Evolutionary conservation across 2,888 invertebrate species (phyloP), one percentile per base, ranked within the genome.

Genomic region (Capitulum mitella): DNA sequence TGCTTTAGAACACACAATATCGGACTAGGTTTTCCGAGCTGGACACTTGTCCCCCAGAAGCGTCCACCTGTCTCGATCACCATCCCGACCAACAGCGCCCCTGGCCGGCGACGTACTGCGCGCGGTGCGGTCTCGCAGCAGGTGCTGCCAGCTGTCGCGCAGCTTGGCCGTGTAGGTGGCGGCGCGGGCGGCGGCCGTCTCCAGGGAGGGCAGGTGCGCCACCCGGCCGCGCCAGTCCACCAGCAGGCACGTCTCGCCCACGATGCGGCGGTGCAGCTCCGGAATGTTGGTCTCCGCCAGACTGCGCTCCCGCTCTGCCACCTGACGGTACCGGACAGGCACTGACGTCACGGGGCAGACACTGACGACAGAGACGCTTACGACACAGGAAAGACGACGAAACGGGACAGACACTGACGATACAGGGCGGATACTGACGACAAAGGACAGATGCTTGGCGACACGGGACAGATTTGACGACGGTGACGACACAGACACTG

Each of bases 111-210:
- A 78, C 80, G 80, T 79, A 82, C 91, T 91, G 83, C 94, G 89
- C 43, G 95, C 94, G 29, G 94, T 94, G 82, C 94, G 89, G 88
- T 95, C 94, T 8, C 95, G 89, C 80, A 95, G 89, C 82, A 95
- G 88, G 88, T 95, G 95, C 86, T 95, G 95, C 95, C 95, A 95
- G 6, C 95, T 94, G 84, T 95, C 95, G 80, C 94, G 89, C 82
- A 95, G 86, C 78, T 93, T 88, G 83, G 91, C 90, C 0, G 92
- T 91, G 80, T 91, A 87, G 58, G 91, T 91, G 81, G 89, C 87
- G 0, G 90, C 91, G 83, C 90, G 88, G 58, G 89, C 81, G 12
- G 83, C 81, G 22, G 81, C 80, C 48, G 81, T 80, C 32, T 79
- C 79, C 43, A 83, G 79, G 19, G 78, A 77, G 0, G 78, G 87